A percentile compares a stretch with the other conserved stretches of the same genome.
Evolutionary conservation across 2,888 invertebrate genomes (phyloP).

Genomic region (Drosophila pullipes): DNA sequence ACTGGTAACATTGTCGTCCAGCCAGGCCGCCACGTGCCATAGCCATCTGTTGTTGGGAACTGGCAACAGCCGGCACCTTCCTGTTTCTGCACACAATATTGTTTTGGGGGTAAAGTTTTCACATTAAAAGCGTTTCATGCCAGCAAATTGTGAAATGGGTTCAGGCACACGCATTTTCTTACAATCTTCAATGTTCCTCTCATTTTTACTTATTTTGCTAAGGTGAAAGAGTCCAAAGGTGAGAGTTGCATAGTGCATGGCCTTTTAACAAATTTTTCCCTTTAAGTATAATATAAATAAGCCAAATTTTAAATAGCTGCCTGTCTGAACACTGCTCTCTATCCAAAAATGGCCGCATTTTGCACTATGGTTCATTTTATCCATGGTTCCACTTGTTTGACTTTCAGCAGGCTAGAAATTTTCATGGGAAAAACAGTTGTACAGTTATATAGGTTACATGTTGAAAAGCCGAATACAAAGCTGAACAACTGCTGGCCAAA

Average conservation of each 20-base stretch:
- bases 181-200: slow-evolving; percentile 13
- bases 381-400: slow-evolving; percentile 11
- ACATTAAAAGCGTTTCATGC: slow-evolving; percentile 76
- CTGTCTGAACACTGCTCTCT: neutral
- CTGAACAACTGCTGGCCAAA: slow-evolving; percentile 39
- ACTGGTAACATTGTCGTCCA: slow-evolving; percentile 31
- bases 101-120: slow-evolving; percentile 62
- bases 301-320: slow-evolving; percentile 15
- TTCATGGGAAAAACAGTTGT: slow-evolving; percentile 23
- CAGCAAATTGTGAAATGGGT: slow-evolving; percentile 69
- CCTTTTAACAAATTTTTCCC: slow-evolving; percentile 24
- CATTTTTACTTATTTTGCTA: neutral
- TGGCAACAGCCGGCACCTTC: slow-evolving; percentile 35
- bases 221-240: slow-evolving; percentile 45
- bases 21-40: slow-evolving; percentile 47
- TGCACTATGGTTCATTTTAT: slow-evolving; percentile 2
- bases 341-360: slow-evolving; percentile 8
- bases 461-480: slow-evolving; percentile 27
- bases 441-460: slow-evolving; percentile 10
- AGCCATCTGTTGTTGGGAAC: slow-evolving; percentile 60
- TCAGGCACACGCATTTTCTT: slow-evolving; percentile 54
- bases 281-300: slow-evolving; percentile 35
- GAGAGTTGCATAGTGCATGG: slow-evolving; percentile 36
- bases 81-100: slow-evolving; percentile 42
- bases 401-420: slow-evolving; percentile 15